Evolutionary conservation across 2,797 vertebrate genomes (phyloP).

Genomic region (Lithobates sylvaticus): DNA sequence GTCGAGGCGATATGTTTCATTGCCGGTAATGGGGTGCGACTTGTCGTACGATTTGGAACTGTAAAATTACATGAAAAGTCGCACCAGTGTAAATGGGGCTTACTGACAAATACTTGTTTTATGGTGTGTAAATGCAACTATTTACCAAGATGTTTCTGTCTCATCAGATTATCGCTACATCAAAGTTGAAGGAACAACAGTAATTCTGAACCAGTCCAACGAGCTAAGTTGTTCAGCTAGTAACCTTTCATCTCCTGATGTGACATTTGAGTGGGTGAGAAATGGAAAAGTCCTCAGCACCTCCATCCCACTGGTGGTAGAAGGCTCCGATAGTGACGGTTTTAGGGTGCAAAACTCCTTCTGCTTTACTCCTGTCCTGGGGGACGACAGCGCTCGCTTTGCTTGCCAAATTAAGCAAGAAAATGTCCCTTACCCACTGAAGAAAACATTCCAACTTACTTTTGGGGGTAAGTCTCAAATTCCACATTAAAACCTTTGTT

Average conservation of each 20-base stretch:
- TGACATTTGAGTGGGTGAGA: slow-evolving; percentile 50
- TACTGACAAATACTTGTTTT: no score
- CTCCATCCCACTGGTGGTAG: slow-evolving; percentile 5
- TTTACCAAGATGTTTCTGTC: not conserved
- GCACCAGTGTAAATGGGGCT: no score
- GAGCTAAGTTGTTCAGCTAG: slow-evolving; percentile 39
- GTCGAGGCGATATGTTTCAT: no score
- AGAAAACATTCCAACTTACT: slow-evolving; percentile 43
- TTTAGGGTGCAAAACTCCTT: slow-evolving; percentile 39
- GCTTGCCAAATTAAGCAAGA: slow-evolving; percentile 40
- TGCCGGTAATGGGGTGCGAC: no score
- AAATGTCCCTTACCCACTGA: slow-evolving; percentile 28
- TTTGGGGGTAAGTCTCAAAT: slow-evolving; percentile 45
- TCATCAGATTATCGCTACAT: slow-evolving; percentile 38
- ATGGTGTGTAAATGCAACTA: no score
- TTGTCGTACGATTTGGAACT: no score
- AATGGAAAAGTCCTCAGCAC: slow-evolving; percentile 34
- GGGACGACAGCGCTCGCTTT: slow-evolving; percentile 22
- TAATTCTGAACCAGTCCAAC: slow-evolving; percentile 11
- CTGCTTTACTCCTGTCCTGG: slow-evolving; percentile 36
- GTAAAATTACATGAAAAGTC: no score
- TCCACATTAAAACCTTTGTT: no score
- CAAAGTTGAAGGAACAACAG: slow-evolving; percentile 35
- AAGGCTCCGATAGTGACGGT: not conserved
- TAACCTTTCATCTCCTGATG: slow-evolving; percentile 35